Evolutionary conservation across 2,113 vertebrate species (phyloP).

Genomic region (Onychostoma macrolepis): DNA sequence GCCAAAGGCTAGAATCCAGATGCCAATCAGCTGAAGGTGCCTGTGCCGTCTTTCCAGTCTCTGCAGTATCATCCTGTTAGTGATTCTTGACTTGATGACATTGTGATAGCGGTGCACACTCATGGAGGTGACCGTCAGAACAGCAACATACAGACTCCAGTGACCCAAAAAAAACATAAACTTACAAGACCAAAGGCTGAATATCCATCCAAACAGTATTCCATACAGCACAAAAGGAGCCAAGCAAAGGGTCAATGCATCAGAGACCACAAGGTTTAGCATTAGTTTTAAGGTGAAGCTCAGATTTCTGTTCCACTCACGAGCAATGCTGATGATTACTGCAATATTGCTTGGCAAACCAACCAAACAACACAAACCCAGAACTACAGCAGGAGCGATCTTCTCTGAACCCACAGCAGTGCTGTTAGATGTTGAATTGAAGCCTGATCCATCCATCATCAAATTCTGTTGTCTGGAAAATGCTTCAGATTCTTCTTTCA

Average conservation of each 20-base stretch:
- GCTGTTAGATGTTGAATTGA: no score
- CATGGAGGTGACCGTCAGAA: slow-evolving; percentile 60
- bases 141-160: slow-evolving; percentile 72
- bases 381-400: no score
- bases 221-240: slow-evolving; percentile 73
- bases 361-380: slow-evolving; percentile 56
- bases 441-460: no score
- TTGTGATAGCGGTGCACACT: not conserved
- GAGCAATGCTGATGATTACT: slow-evolving; percentile 67
- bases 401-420: no score
- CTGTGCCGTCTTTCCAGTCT: not conserved
- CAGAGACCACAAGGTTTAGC: slow-evolving; percentile 73
- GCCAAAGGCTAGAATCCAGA: slow-evolving; percentile 51
- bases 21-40: slow-evolving; percentile 21
- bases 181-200: slow-evolving; percentile 66
- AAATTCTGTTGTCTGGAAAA: no score
- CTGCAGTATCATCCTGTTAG: not conserved
- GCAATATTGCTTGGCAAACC: slow-evolving; percentile 74
- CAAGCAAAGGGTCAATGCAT: slow-evolving; percentile 69
- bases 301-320: slow-evolving; percentile 60
- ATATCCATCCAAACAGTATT: slow-evolving; percentile 50
- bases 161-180: slow-evolving; percentile 63
- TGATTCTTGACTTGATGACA: not conserved
- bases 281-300: slow-evolving; percentile 71
- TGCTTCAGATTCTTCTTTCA: no score